Evolutionary conservation across 2,113 vertebrate species (phyloP).

Genomic region (Gnathonemus longibarbis): DNA sequence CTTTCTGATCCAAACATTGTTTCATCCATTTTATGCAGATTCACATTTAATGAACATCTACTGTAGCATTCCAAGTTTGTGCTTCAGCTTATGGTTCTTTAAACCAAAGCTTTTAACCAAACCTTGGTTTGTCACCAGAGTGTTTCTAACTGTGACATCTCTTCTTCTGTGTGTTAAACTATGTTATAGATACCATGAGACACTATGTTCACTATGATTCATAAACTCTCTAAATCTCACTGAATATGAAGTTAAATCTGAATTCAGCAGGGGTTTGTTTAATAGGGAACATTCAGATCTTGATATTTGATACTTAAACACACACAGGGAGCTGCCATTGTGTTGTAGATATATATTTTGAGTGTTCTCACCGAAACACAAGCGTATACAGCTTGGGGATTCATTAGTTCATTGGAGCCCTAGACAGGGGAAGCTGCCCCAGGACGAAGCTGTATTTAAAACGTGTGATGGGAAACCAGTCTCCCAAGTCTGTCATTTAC

Average conservation of each 20-base stretch:
- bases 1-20: background rate
- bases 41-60: background rate
- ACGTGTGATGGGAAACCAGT: conserved; percentile 39
- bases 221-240: background rate
- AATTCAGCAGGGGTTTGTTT: background rate
- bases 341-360: background rate
- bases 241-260: background rate
- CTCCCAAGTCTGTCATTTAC: conserved; percentile 55
- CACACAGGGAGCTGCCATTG: background rate
- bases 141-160: background rate
- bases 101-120: background rate
- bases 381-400: conserved; percentile 11
- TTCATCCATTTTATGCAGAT: background rate
- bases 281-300: background rate
- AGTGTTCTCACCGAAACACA: background rate
- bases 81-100: background rate
- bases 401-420: conserved; percentile 9
- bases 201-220: background rate
- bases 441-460: conserved; percentile 35
- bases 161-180: background rate
- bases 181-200: background rate
- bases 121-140: background rate
- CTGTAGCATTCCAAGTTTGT: background rate
- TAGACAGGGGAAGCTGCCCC: conserved; percentile 11
- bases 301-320: background rate